A percentile compares a stretch with the other conserved stretches of the same genome.
phyloP scores from a whole-genome alignment of 2,888 invertebrate genomes.

The Ophion slaviceki region DNA sequence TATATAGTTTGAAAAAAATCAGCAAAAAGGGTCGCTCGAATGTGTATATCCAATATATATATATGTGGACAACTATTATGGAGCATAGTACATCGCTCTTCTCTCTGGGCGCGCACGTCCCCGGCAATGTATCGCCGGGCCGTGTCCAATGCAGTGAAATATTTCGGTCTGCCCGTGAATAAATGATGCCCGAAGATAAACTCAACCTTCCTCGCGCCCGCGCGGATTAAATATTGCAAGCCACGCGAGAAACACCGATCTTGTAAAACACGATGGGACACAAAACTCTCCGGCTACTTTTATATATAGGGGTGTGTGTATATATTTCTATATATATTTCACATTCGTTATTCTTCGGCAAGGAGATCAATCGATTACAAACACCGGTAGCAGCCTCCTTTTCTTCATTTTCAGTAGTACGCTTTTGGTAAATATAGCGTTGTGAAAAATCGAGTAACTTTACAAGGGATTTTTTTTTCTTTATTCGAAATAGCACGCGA shows the following conservation, averaged over 20 bases:
- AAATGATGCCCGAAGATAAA: slow-evolving; percentile 61
- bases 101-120: slow-evolving; percentile 15
- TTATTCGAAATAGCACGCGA: no score
- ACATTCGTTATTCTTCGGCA: slow-evolving; percentile 14
- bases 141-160: slow-evolving; percentile 56
- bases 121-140: slow-evolving; percentile 35
- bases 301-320: no score
- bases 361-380: background rate
- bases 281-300: background rate
- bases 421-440: no score
- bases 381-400: background rate
- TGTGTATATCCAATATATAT: background rate
- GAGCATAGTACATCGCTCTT: slow-evolving; percentile 32
- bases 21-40: background rate
- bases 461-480: no score
- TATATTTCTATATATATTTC: background rate
- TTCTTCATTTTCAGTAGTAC: background rate
- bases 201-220: slow-evolving; percentile 48
- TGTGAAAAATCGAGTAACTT: no score
- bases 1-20: background rate
- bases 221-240: slow-evolving; percentile 62
- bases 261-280: slow-evolving; percentile 29
- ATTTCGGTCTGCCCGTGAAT: slow-evolving; percentile 60
- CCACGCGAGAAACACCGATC: slow-evolving; percentile 42
- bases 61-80: slow-evolving; percentile 4